These are phyloP conservation scores for Agriotes lineatus DNA, from an alignment of 2,888 invertebrate genomes.

Conservation along the genomic window DNA sequence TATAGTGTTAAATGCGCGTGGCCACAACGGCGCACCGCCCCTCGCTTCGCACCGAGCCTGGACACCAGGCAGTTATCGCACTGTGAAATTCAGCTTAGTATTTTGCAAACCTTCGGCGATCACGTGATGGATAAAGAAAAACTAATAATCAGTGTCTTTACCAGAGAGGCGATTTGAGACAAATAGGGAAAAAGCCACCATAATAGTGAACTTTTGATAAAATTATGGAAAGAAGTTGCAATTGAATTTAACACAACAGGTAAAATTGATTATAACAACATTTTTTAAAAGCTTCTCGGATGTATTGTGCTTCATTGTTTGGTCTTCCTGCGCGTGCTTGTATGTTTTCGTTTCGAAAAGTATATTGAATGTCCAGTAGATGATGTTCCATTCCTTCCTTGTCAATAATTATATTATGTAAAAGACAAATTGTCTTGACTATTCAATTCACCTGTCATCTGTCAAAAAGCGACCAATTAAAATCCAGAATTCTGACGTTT, in stretches of 20 bases:
- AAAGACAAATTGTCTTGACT: slow-evolving; percentile 10
- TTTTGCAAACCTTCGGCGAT: no score
- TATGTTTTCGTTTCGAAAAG: slow-evolving; percentile 1
- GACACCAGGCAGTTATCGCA: no score
- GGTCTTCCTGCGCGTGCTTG: slow-evolving; percentile 2
- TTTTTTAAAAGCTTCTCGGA: slow-evolving; percentile 13
- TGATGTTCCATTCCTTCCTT: slow-evolving; percentile 15
- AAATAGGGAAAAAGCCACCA: neutral
- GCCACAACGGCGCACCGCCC: no score
- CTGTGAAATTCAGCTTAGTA: no score
- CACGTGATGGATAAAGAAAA: no score
- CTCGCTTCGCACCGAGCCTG: no score
- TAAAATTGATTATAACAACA: slow-evolving; percentile 6
- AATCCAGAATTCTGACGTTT: no score
- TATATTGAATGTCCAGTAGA: slow-evolving; percentile 10
- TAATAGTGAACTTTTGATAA: neutral
- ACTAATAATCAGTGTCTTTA: slow-evolving; percentile 5
- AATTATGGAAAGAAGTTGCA: slow-evolving; percentile 11
- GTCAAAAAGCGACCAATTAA: no score
- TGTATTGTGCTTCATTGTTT: slow-evolving; percentile 4
- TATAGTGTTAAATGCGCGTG: no score
- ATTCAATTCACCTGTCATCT: no score
- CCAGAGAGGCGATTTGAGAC: no score
- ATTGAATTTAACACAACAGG: slow-evolving; percentile 1
- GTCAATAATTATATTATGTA: slow-evolving; percentile 13